These are phyloP conservation scores for Drosophila yakuba DNA, from an alignment of 1,140 invertebrate species.

Conservation along the genomic window DNA sequence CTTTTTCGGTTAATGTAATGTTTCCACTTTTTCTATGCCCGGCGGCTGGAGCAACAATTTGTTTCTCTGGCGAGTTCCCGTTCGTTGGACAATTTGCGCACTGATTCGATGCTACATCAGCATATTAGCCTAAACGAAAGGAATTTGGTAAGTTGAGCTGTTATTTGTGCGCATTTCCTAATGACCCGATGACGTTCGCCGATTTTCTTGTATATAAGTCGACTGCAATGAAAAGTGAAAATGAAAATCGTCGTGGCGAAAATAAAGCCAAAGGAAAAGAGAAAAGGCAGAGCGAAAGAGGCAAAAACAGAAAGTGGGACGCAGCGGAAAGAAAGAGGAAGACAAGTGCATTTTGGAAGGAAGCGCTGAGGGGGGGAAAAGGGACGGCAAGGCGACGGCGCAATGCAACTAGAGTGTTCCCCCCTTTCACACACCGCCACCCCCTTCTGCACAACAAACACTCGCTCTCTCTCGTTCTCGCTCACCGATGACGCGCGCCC, in stretches of 20 bases:
- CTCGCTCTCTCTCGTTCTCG: constrained; percentile 5
- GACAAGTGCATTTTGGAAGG: constrained; percentile 33
- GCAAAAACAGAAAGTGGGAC: constrained; percentile 52
- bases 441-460: no score
- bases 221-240: constrained; percentile 47
- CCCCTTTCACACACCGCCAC: no score
- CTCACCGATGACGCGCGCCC: constrained; percentile 39
- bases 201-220: constrained; percentile 13
- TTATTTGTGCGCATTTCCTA: neutral
- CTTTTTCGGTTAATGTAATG: neutral
- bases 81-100: constrained; percentile 31
- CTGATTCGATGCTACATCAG: constrained; percentile 21
- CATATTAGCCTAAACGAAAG: constrained; percentile 33
- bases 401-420: constrained; percentile 33
- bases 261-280: constrained; percentile 50
- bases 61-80: constrained; percentile 27
- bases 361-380: neutral
- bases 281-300: neutral
- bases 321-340: constrained; percentile 35
- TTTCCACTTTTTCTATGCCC: constrained; percentile 5
- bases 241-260: constrained; percentile 57
- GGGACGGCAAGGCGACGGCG: constrained; percentile 35
- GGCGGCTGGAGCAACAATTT: constrained; percentile 44
- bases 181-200: constrained; percentile 5
- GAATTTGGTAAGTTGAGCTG: neutral